These are phyloP conservation scores for Muscicapa adusta DNA, from an alignment of 2,113 vertebrate species.

Conservation along the genomic window DNA sequence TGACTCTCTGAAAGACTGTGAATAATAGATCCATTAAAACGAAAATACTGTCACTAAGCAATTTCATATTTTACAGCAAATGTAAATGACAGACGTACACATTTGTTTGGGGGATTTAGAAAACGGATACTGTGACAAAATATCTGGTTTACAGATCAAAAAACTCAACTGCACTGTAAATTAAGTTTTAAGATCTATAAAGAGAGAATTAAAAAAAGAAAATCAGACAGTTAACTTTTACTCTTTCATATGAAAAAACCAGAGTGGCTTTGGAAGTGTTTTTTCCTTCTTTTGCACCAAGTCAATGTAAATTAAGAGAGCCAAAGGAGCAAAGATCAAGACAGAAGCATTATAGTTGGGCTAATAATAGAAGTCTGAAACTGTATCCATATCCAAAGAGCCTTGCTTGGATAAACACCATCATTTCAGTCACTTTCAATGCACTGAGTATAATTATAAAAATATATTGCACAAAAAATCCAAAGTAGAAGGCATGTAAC, in stretches of 20 bases:
- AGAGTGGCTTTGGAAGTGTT: fast-evolving
- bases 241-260: background rate
- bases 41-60: background rate
- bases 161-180: background rate
- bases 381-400: background rate
- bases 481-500: background rate
- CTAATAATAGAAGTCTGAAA: constrained; percentile 29
- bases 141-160: background rate
- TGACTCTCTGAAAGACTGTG: background rate
- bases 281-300: background rate
- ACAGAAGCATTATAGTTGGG: background rate
- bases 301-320: background rate
- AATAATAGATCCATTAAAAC: background rate
- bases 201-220: background rate
- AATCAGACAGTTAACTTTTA: background rate
- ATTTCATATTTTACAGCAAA: background rate
- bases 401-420: background rate
- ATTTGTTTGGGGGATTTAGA: background rate
- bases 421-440: background rate
- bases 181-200: background rate
- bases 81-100: background rate
- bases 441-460: background rate
- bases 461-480: background rate
- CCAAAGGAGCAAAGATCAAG: background rate
- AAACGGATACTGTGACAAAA: background rate